A percentile compares a stretch with the other conserved stretches of the same genome.
These are phyloP conservation scores for Pelosia muscerda DNA, from an alignment of 2,888 invertebrate species.

Conservation along the genomic window DNA sequence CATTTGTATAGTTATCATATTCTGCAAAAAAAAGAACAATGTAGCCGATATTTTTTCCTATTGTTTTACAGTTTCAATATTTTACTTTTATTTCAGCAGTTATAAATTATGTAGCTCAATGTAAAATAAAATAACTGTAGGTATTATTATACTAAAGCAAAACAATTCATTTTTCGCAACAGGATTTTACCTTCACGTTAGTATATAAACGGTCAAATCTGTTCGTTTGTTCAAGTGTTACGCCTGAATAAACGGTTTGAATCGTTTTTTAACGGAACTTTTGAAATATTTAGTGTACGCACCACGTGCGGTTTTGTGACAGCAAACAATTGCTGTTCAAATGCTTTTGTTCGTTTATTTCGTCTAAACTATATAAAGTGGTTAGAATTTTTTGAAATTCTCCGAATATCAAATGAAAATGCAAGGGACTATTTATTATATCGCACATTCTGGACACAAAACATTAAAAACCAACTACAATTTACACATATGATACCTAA, in stretches of 20 bases:
- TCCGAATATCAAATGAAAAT: no score
- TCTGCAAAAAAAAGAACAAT: neutral
- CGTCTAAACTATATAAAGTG: conserved; percentile 18
- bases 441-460: neutral
- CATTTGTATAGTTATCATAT: neutral
- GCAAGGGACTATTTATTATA: no score
- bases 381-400: conserved; percentile 9
- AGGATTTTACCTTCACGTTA: conserved; percentile 22
- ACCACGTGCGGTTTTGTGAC: conserved; percentile 40
- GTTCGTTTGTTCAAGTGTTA: conserved; percentile 50
- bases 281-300: conserved; percentile 46
- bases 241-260: conserved; percentile 58
- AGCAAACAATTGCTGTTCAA: conserved; percentile 44
- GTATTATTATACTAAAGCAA: no score
- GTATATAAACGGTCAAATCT: conserved; percentile 45
- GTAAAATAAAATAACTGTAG: no score
- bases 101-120: neutral
- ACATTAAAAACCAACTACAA: neutral
- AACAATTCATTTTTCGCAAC: conserved; percentile 19
- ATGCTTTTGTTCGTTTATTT: conserved; percentile 35
- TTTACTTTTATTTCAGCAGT: neutral
- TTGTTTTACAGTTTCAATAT: neutral
- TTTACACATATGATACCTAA: no score
- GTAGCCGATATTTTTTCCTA: neutral
- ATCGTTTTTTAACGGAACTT: conserved; percentile 52